Base-by-base conservation (phyloP, 2,888 invertebrate genomes). In the Drosophila incognita region DNA sequence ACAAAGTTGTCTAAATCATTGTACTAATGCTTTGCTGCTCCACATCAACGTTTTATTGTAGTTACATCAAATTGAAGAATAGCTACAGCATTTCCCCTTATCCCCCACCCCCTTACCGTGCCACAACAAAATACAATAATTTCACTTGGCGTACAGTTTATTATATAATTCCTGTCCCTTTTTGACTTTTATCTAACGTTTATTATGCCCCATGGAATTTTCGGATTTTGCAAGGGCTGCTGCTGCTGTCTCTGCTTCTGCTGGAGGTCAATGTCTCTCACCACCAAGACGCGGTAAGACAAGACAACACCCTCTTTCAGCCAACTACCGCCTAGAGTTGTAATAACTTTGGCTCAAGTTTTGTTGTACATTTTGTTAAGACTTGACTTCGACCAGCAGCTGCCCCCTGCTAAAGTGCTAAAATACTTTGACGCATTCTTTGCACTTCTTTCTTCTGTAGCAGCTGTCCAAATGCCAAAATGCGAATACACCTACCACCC, bases 151-250 rank as follows among this genome's bases (percentile, higher is more conserved):
- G 77, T 74, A 79, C 74, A 83, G 89, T 87, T 87, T 88, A 87
- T 88, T 88, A 89, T 85, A 83, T 88, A 88, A 88, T 88, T 88
- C 83, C 78, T 87, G 89, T 87, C 89, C 89, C 87, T 87, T 84
- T 84, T 85, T 85, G 89, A 87, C 87, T 89, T 89, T 88, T 89
- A 89, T 89, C 89, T 88, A 87, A 81, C 87, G 87, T 89, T 89
- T 88, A 89, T 89, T 89, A 85, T 87, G 83, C 87, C 87, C 89
- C 75, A 83, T 82, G 87, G 87, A 89, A 87, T 89, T 89, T 83
- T 75, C 65, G 77, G 88, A 78, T 79, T 82, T 46, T 76, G 61
- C 81, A 74, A 81, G 72, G 76, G 77, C 76, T 69, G 74, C 42
- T 57, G 38, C 38, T 48, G 13, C 38, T 49, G 4, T 18, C 15